Evolutionary conservation across 2,797 vertebrate species (phyloP).

Genomic region (Parambassis ranga): DNA sequence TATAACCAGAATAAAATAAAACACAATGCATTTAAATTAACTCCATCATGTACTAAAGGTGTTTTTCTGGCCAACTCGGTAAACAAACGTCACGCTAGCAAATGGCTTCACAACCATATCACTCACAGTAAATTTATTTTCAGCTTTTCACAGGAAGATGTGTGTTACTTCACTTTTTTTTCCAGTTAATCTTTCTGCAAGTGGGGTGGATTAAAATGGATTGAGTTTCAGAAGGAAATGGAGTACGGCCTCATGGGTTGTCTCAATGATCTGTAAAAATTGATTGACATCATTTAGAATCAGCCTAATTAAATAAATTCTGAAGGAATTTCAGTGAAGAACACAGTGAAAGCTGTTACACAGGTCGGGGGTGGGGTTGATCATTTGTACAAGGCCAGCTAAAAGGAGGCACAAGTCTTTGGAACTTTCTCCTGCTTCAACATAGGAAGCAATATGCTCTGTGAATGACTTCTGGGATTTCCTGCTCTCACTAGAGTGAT

Average conservation of each 20-base stretch:
- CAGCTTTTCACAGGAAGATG: not conserved
- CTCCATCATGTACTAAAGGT: not conserved
- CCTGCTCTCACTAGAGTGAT: slow-evolving; percentile 70
- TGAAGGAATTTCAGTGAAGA: slow-evolving; percentile 41
- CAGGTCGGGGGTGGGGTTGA: not conserved
- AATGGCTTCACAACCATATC: not conserved
- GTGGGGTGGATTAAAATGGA: slow-evolving; percentile 71
- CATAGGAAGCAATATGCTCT: slow-evolving; percentile 79
- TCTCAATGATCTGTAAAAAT: slow-evolving; percentile 47
- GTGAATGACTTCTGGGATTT: slow-evolving; percentile 82
- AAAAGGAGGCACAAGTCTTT: slow-evolving; percentile 58
- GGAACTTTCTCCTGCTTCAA: slow-evolving; percentile 59
- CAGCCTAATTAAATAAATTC: slow-evolving; percentile 72
- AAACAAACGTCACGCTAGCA: slow-evolving; percentile 1
- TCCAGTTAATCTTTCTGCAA: slow-evolving; percentile 54
- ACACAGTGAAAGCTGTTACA: slow-evolving; percentile 21
- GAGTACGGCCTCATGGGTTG: slow-evolving; percentile 45
- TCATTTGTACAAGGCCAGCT: slow-evolving; percentile 29
- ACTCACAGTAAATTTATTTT: slow-evolving; percentile 10
- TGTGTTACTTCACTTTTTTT: slow-evolving; percentile 24
- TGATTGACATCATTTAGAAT: slow-evolving; percentile 75
- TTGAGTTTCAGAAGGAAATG: slow-evolving; percentile 66
- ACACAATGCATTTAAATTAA: not conserved
- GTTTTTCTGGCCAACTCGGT: not conserved
- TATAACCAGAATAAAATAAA: not conserved